Percentiles rank a stretch among this genome's conserved stretches.
Evolutionary conservation across 2,113 vertebrate species (phyloP).

Genomic region (Albula goreensis): DNA sequence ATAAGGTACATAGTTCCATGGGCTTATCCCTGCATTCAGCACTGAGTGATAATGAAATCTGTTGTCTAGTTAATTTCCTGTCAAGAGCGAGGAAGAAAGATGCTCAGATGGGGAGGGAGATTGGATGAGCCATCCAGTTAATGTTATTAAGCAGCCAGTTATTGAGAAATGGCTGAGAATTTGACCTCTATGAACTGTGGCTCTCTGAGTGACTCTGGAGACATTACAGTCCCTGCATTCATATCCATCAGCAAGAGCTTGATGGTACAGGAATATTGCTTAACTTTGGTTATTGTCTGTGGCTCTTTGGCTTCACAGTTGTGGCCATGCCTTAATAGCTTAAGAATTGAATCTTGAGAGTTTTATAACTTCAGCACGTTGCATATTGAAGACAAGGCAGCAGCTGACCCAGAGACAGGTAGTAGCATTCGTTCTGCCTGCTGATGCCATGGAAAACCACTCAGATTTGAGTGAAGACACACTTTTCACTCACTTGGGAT

Average conservation of each 20-base stretch:
- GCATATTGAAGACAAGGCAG: neutral
- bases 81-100: constrained; percentile 5
- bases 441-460: neutral
- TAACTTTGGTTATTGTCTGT: neutral
- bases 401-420: neutral
- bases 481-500: neutral
- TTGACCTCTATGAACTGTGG: constrained; percentile 13
- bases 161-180: constrained; percentile 33
- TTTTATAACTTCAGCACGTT: neutral
- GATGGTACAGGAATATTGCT: neutral
- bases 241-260: neutral
- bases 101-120: constrained; percentile 16
- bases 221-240: neutral
- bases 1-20: neutral
- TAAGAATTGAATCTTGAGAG: neutral
- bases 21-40: constrained; percentile 31
- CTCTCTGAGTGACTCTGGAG: constrained; percentile 8
- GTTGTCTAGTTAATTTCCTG: constrained; percentile 29
- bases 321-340: neutral
- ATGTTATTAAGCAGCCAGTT: constrained; percentile 24
- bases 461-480: neutral
- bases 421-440: neutral
- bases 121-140: constrained; percentile 12
- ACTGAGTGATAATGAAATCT: constrained; percentile 19
- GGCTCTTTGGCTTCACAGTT: neutral